Evolutionary conservation across 1,140 invertebrate species (phyloP), one percentile per base, ranked within the genome.

Genomic region (Lordiphosa collinella): DNA sequence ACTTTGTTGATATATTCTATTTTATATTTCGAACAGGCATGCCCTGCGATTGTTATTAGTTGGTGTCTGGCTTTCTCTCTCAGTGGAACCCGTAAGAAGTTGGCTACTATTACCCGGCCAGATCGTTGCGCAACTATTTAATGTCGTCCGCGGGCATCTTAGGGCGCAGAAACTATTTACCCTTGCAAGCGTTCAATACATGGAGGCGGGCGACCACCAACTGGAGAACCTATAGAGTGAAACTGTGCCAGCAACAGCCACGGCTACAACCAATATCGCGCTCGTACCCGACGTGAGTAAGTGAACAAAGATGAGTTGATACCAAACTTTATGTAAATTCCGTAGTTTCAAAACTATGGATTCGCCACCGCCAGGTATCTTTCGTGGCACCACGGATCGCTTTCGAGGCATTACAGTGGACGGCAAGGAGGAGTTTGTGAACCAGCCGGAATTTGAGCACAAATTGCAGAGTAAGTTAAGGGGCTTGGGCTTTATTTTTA

Each of bases 321-420:
- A 5, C 35, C 34, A 41, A 22, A 41, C 0, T 41, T 41, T 10
- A 14, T 7, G 25, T 49, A 25, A 25, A n/a, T n/a, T n/a, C n/a
- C n/a, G 1, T 5, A 84, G 72, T 4, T 64, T 18, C 9, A 51
- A 40, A 9, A 18, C 0, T 11, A 88, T 88, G 86, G 73, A 80
- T 9, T 51, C 47, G 1, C 85, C 80, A 0, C 29, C 80, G 0
- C 29, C 54, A 12, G 80, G 66, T 38, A 50, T 89, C 2, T 93
- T 93, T 72, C 66, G 89, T 54, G 94, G 94, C 0, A 70, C 79
- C n/a, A 40, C 73, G 12, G 94, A 95, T 88, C 90, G 92, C 44
- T 95, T 93, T 47, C 92, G 92, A 74, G 94, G 94, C 2, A 87
- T 96, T 8, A 93, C 93, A 4, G 90, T 96, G 0, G 91, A 93